phyloP scores from a whole-genome alignment of 2,888 invertebrate species.

The Cyclophora punctaria region DNA sequence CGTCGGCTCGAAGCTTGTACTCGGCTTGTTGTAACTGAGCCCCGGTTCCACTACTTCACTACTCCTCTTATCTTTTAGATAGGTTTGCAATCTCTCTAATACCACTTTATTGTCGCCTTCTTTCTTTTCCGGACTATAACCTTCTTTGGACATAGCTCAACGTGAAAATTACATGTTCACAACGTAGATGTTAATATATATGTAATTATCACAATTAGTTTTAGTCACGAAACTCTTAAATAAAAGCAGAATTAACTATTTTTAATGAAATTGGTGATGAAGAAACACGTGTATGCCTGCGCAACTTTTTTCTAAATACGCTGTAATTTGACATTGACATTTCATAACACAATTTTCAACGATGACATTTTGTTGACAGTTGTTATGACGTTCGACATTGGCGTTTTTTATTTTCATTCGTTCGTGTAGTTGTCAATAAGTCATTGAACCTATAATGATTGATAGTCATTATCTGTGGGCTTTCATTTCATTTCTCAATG shows the following conservation, averaged over 20 bases:
- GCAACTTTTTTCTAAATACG: background rate
- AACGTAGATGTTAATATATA: background rate
- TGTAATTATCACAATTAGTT: background rate
- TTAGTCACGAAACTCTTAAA: too few relatives aligned
- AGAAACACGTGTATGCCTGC: background rate
- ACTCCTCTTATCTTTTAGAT: conserved; percentile 64
- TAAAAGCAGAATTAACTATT: too few relatives aligned
- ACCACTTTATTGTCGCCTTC: conserved; percentile 69
- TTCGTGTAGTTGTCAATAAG: conserved; percentile 18
- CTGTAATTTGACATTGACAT: background rate
- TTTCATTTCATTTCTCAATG: conserved; percentile 57
- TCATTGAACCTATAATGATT: conserved; percentile 26
- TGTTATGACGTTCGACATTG: background rate
- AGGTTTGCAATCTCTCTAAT: conserved; percentile 63
- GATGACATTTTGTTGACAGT: background rate
- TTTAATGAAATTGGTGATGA: too few relatives aligned
- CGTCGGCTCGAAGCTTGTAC: conserved; percentile 53
- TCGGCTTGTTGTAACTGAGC: conserved; percentile 49
- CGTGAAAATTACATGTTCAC: conserved; percentile 27
- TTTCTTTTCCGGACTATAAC: conserved; percentile 67
- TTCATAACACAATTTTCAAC: background rate
- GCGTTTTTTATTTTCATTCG: conserved; percentile 6
- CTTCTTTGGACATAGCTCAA: conserved; percentile 66
- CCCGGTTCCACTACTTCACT: conserved; percentile 45
- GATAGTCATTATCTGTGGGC: conserved; percentile 41